Evolutionary conservation across 2,888 invertebrate genomes (phyloP), one percentile per base, ranked within the genome.

Genomic region (Caradrina clavipalpis): DNA sequence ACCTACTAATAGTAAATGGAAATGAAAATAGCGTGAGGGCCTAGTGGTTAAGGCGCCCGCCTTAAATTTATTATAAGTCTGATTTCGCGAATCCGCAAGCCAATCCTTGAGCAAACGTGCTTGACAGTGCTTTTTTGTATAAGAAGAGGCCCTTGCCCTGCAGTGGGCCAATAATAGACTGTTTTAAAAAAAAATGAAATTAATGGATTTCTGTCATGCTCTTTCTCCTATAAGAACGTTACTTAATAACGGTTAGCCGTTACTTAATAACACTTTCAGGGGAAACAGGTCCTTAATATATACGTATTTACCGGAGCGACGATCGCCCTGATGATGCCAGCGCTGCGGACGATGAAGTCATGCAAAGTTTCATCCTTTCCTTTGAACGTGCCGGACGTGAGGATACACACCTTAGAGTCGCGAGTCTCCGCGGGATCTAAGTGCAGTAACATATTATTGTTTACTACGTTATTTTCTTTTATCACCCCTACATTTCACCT

Each of bases 351-450:
- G 1, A 82, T 39, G n/a, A 61, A 82, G 2, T 65, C 59, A 0
- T 26, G 11, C 10, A 64, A 61, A 11, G 17, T 8, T 90, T 98
- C 98, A 0, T 98, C 98, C 87, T 97, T 98, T 65, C 97, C 97
- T 91, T 98, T 98, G 58, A 98, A 96, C 0, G 97, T 98, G 11
- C 98, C 98, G 13, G 98, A 98, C 0, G 98, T 98, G 31, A 99
- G 97, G 64, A 99, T 97, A 90, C 98, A 98, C 21, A 99, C 91
- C 68, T 97, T 97, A 0, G 98, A 98, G 78, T 97, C 97, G 42
- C 97, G 97, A 19, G 98, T 97, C 1, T 96, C 96, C 0, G 96
- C 91, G 84, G 97, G 98, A 91, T 98, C 97, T 92, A 82, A 15
- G 22, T n/a, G 7, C 89, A 82, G 64, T 53, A 39, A 17, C 7